phyloP scores from a whole-genome alignment of 2,888 invertebrate genomes.

The Agrilus cyanescens region DNA sequence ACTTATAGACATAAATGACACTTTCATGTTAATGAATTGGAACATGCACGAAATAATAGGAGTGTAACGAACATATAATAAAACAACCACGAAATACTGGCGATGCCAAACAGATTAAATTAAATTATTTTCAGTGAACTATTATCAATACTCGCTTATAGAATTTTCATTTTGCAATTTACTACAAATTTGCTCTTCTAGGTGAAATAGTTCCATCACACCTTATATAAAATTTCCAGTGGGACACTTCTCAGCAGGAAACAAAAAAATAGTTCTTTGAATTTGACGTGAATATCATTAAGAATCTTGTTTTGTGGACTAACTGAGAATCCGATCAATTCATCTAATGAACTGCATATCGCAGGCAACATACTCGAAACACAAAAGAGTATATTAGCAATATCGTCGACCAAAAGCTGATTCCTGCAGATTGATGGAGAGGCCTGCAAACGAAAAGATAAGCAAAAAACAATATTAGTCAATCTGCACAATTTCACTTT shows the following conservation, averaged over 20 bases:
- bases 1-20: too few relatives aligned
- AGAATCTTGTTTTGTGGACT: slow-evolving; percentile 53
- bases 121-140: too few relatives aligned
- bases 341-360: slow-evolving; percentile 51
- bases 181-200: too few relatives aligned
- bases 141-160: too few relatives aligned
- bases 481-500: neutral
- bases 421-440: slow-evolving; percentile 48
- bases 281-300: slow-evolving; percentile 74
- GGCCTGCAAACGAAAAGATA: slow-evolving; percentile 39
- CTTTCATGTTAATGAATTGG: too few relatives aligned
- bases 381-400: slow-evolving; percentile 65
- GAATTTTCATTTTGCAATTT: too few relatives aligned
- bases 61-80: too few relatives aligned
- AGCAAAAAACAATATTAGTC: slow-evolving; percentile 3
- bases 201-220: slow-evolving; percentile 24
- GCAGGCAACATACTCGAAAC: slow-evolving; percentile 60
- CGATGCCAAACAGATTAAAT: too few relatives aligned
- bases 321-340: slow-evolving; percentile 47
- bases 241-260: slow-evolving; percentile 64
- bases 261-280: slow-evolving; percentile 65
- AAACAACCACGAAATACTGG: too few relatives aligned
- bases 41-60: too few relatives aligned
- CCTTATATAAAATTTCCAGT: slow-evolving; percentile 65
- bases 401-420: slow-evolving; percentile 54